Conservation (phyloP, 2,113 vertebrate genomes). For the Crotalus viridis region DNA sequence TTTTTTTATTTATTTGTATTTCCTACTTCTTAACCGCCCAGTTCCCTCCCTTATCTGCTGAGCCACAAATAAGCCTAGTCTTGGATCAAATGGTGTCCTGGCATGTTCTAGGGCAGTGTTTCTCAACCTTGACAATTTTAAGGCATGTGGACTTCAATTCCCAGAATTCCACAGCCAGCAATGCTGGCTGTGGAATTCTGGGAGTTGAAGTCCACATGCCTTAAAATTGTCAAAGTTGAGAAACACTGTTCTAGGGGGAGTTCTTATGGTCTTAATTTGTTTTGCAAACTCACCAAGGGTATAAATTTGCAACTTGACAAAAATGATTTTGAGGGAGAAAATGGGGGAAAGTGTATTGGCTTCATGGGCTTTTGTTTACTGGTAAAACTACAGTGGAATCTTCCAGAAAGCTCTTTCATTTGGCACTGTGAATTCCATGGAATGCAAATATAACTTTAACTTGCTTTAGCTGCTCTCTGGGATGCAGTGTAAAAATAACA, state of each 20-base stretch:
- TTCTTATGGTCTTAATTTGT: background rate
- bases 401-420: background rate
- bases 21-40: background rate
- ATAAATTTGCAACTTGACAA: background rate
- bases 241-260: background rate
- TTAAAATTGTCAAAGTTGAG: too few relatives aligned
- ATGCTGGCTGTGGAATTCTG: too few relatives aligned
- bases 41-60: background rate
- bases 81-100: background rate
- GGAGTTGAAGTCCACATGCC: too few relatives aligned
- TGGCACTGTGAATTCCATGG: background rate
- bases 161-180: too few relatives aligned
- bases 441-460: slow-evolving; percentile 16
- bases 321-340: background rate
- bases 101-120: background rate
- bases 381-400: slow-evolving; percentile 22
- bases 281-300: background rate
- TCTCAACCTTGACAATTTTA: too few relatives aligned
- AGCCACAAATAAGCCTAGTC: background rate
- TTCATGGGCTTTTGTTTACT: background rate
- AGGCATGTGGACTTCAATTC: too few relatives aligned
- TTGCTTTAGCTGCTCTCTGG: background rate
- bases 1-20: background rate
- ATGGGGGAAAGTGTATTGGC: background rate
- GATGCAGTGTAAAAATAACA: slow-evolving; percentile 38